These are phyloP conservation scores for Leistus spinibarbis DNA, from an alignment of 2,888 invertebrate species.

Conservation along the genomic window DNA sequence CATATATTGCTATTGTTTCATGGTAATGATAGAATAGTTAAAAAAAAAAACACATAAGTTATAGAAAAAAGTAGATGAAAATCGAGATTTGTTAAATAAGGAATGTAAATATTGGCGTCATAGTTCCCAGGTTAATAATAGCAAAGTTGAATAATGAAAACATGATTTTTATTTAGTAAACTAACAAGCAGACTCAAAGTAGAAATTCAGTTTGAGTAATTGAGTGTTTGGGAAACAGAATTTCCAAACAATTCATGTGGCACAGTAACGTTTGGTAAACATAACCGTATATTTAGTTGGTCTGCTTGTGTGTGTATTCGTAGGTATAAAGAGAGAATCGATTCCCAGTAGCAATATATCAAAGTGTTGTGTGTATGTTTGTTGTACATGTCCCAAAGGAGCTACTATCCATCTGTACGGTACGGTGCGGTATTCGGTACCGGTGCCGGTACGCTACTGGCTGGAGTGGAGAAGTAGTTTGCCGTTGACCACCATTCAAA, in stretches of 20 bases:
- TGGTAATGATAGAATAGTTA: too few species aligned
- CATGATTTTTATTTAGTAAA: too few species aligned
- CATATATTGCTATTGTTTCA: too few species aligned
- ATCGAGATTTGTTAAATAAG: too few species aligned
- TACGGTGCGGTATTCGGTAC: background rate
- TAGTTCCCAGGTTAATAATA: too few species aligned
- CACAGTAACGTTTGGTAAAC: background rate
- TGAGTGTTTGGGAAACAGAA: background rate
- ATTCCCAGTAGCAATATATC: background rate
- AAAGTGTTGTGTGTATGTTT: constrained; percentile 5
- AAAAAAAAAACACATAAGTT: too few species aligned
- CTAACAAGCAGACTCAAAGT: background rate
- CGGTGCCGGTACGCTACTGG: background rate
- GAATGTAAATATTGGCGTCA: too few species aligned
- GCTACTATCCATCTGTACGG: background rate
- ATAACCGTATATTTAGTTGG: background rate
- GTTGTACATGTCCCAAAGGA: constrained; percentile 2
- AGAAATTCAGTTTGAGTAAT: background rate
- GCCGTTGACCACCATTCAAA: background rate
- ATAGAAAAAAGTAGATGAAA: too few species aligned
- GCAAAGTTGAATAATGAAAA: too few species aligned
- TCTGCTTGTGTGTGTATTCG: background rate
- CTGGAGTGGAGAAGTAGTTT: background rate
- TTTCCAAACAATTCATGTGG: background rate
- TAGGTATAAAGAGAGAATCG: background rate